A percentile compares a stretch with the other conserved stretches of the same genome.
Evolutionary conservation across 1,140 invertebrate species (phyloP).

Genomic region (Babylonia areolata): DNA sequence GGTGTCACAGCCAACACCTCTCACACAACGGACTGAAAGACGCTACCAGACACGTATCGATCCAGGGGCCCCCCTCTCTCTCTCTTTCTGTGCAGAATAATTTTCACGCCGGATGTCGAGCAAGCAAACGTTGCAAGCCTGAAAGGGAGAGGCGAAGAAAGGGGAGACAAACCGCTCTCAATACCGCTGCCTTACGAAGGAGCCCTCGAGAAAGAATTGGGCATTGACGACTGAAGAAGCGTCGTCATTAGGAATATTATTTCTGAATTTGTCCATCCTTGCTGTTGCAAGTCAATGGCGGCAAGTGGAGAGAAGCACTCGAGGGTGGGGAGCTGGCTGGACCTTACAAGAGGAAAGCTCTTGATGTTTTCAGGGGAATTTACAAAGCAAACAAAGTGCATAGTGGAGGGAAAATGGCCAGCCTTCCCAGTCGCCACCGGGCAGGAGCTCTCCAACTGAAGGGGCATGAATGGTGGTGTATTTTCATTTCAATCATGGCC

Average conservation of each 20-base stretch:
- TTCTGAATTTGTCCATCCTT: constrained; percentile 38
- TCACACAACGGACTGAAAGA: background rate
- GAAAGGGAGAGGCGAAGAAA: constrained; percentile 7
- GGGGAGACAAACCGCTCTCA: constrained; percentile 29
- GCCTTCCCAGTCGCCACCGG: constrained; percentile 13
- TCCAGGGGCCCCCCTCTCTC: background rate
- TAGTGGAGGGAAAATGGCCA: constrained; percentile 8
- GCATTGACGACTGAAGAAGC: constrained; percentile 26
- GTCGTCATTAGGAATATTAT: constrained; percentile 40
- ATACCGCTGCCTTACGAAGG: background rate
- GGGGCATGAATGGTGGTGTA: constrained; percentile 29
- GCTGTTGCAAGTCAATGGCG: constrained; percentile 17
- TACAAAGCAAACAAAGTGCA: constrained; percentile 37
- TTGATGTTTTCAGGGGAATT: constrained; percentile 41
- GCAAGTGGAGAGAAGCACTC: constrained; percentile 21
- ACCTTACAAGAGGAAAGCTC: constrained; percentile 1
- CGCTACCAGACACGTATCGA: constrained; percentile 13
- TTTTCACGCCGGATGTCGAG: constrained; percentile 33
- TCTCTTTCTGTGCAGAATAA: constrained; percentile 18
- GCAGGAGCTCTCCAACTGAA: constrained; percentile 26
- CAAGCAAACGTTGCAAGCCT: constrained; percentile 20
- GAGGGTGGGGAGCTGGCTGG: background rate
- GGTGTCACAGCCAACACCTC: background rate
- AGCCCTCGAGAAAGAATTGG: constrained; percentile 9
- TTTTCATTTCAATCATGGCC: constrained; percentile 37